These are phyloP conservation scores for Chrysogorgia sp. DNA, from an alignment of 92 coral and sea anemone species.

Conservation along the genomic window DNA sequence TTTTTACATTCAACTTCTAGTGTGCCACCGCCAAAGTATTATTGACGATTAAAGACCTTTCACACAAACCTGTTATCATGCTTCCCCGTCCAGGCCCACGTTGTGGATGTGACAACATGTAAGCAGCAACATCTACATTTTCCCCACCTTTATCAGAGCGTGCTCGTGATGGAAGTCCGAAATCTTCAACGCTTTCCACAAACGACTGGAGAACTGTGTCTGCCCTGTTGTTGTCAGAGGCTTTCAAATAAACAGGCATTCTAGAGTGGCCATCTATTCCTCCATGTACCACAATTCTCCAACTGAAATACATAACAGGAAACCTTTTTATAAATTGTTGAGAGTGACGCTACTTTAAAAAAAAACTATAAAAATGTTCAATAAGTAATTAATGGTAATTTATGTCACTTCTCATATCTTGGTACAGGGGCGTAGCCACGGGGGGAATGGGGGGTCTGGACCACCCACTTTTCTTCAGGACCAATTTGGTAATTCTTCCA, in stretches of 20 bases:
- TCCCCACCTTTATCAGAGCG: constrained; percentile 64
- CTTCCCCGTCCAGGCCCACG: constrained; percentile 59
- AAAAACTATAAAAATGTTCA: too few species aligned
- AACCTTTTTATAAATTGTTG: too few species aligned
- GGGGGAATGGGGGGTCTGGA: constrained; percentile 6
- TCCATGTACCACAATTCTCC: constrained; percentile 58
- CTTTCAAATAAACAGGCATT: constrained; percentile 44
- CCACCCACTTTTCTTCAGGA: constrained; percentile 9
- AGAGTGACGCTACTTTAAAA: too few species aligned
- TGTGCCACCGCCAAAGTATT: too few species aligned
- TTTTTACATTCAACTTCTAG: neutral
- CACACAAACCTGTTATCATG: constrained; percentile 57
- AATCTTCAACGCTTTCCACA: constrained; percentile 50
- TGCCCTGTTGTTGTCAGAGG: constrained; percentile 60
- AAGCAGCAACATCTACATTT: constrained; percentile 58
- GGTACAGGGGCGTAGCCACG: too few species aligned
- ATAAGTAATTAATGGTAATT: too few species aligned
- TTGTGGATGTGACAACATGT: constrained; percentile 55
- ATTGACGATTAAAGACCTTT: neutral
- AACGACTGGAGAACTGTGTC: constrained; percentile 50
- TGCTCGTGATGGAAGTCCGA: constrained; percentile 58
- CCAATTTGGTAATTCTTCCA: constrained; percentile 1
- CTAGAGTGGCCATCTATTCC: constrained; percentile 61
- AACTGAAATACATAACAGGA: constrained; percentile 13
- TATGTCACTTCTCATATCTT: too few species aligned